These are phyloP conservation scores for Ctenoplectra terminalis DNA, from an alignment of 1,140 invertebrate species.

Conservation along the genomic window DNA sequence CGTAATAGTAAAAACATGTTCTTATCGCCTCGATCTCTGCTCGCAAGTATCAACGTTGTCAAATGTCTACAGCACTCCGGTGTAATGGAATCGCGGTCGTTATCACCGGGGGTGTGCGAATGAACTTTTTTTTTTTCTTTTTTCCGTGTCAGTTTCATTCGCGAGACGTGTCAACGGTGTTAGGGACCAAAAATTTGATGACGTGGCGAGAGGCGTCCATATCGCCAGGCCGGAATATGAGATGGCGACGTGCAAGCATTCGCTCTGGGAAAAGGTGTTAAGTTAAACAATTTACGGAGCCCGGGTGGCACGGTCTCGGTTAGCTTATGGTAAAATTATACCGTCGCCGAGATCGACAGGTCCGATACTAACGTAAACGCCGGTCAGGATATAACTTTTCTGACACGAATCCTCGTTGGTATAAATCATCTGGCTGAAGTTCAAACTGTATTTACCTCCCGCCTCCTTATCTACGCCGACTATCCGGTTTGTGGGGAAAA, in stretches of 20 bases:
- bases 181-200: conserved; percentile 20
- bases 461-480: background rate
- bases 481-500: background rate
- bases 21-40: background rate
- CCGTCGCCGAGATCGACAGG: conserved; percentile 17
- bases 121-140: background rate
- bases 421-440: background rate
- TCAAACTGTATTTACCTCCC: background rate
- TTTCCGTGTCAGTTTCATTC: background rate
- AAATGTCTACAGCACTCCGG: conserved; percentile 8
- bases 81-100: background rate
- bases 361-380: conserved; percentile 1
- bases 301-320: background rate
- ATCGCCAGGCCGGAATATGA: conserved; percentile 11
- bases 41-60: background rate
- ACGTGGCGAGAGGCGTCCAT: background rate
- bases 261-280: conserved; percentile 3
- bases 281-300: conserved; percentile 48
- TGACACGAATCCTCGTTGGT: background rate
- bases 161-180: background rate
- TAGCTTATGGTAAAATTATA: conserved; percentile 47
- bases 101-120: background rate
- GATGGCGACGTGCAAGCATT: background rate
- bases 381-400: conserved; percentile 1
- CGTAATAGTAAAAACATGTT: background rate